These are phyloP conservation scores for Rhynchomys soricoides DNA, from an alignment of 2,113 vertebrate genomes.

Conservation along the genomic window DNA sequence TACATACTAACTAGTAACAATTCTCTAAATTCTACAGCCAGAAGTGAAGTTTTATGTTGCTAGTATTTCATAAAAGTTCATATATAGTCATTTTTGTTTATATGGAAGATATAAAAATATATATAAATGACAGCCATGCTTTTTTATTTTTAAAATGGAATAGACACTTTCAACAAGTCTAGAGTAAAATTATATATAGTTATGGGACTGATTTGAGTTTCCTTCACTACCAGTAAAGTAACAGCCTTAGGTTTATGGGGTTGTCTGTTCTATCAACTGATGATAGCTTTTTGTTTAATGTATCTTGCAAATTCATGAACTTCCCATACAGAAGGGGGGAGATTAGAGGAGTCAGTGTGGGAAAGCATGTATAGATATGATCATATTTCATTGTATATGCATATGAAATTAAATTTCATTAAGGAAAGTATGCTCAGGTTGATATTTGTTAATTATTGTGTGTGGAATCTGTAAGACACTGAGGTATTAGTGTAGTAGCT, in stretches of 20 bases:
- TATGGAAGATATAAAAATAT: not conserved
- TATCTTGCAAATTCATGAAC: not conserved
- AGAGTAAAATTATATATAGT: not conserved
- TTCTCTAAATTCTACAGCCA: not conserved
- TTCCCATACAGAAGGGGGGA: too few species aligned
- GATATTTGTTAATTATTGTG: not conserved
- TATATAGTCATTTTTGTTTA: not conserved
- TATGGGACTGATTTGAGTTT: not conserved
- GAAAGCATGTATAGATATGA: not conserved
- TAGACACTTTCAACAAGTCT: not conserved
- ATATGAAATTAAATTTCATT: not conserved
- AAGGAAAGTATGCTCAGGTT: not conserved
- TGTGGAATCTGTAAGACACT: not conserved
- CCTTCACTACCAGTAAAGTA: not conserved
- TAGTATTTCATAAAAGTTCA: not conserved
- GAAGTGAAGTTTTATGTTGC: not conserved
- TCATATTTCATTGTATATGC: not conserved
- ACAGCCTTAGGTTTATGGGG: not conserved
- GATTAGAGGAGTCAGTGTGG: not conserved
- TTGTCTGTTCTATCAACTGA: not conserved
- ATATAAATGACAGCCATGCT: not conserved
- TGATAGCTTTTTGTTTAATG: not conserved
- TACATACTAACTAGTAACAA: not conserved
- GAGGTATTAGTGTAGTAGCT: not conserved
- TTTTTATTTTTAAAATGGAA: not conserved